phyloP scores from a whole-genome alignment of 2,888 invertebrate genomes.

The Polydrusus cervinus region DNA sequence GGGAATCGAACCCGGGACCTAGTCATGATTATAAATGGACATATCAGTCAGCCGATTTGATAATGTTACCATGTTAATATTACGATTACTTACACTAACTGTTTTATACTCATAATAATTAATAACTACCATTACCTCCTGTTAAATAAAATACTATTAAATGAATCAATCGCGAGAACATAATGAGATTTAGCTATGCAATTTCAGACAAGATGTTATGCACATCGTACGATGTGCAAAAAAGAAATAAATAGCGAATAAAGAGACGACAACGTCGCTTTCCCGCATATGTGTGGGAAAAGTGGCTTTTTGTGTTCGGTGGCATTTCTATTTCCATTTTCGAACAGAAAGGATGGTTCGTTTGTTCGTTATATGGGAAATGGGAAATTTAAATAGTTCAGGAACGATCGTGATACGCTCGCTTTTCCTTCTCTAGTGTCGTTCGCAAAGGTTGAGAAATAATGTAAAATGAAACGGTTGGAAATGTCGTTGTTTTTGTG shows the following conservation, averaged over 20 bases:
- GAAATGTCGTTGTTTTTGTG: conserved; percentile 3
- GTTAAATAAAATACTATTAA: too few species aligned
- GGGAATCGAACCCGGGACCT: too few species aligned
- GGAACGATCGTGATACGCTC: conserved; percentile 47
- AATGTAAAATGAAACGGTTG: conserved; percentile 9
- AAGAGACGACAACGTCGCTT: conserved; percentile 38
- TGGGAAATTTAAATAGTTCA: conserved; percentile 52
- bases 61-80: too few species aligned
- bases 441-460: conserved; percentile 43
- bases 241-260: conserved; percentile 44
- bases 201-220: neutral
- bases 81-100: too few species aligned
- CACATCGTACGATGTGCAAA: neutral
- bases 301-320: conserved; percentile 53
- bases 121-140: too few species aligned
- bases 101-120: too few species aligned
- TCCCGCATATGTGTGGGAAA: conserved; percentile 39
- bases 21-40: too few species aligned
- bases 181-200: neutral
- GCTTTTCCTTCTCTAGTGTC: conserved; percentile 40
- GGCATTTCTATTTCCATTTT: conserved; percentile 52
- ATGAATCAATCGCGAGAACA: too few species aligned
- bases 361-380: conserved; percentile 49
- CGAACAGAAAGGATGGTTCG: conserved; percentile 49
- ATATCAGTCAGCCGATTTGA: too few species aligned